Percentiles rank a stretch among this genome's conserved stretches.
Evolutionary conservation across 2,113 vertebrate genomes (phyloP).

Genomic region (Sander vitreus): DNA sequence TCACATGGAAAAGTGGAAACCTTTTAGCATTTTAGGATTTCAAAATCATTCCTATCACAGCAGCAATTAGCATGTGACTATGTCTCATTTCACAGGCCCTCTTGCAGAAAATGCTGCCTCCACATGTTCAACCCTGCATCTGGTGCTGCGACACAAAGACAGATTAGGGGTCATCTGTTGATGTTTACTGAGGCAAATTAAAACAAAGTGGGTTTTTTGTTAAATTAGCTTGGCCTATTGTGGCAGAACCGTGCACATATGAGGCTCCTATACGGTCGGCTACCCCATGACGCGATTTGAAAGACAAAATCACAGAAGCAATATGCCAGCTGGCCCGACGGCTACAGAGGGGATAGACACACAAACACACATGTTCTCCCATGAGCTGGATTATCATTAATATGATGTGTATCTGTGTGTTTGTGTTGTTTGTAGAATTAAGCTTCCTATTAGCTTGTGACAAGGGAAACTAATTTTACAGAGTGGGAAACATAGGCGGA

Average conservation of each 20-base stretch:
- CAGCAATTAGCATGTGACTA: slow-evolving; percentile 46
- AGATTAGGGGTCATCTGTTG: slow-evolving; percentile 68
- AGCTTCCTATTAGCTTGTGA: slow-evolving; percentile 31
- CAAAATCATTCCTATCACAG: slow-evolving; percentile 18
- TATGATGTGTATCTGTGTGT: slow-evolving; percentile 43
- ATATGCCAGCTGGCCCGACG: slow-evolving; percentile 51
- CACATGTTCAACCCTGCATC: slow-evolving; percentile 63
- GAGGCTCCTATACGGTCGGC: slow-evolving; percentile 12
- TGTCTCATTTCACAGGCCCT: slow-evolving; percentile 58
- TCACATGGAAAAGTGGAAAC: slow-evolving; percentile 4
- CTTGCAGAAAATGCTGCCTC: slow-evolving; percentile 65
- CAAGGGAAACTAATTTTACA: slow-evolving; percentile 55
- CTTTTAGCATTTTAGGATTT: slow-evolving; percentile 7
- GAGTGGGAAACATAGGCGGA: slow-evolving; percentile 42
- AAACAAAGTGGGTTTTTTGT: slow-evolving; percentile 51
- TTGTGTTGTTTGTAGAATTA: slow-evolving; percentile 57
- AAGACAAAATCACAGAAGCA: slow-evolving; percentile 28
- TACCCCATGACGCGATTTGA: not conserved
- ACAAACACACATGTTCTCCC: slow-evolving; percentile 40
- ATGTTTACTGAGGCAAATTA: slow-evolving; percentile 59
- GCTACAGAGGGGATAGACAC: slow-evolving; percentile 28
- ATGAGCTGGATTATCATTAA: slow-evolving; percentile 37
- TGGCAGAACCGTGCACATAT: slow-evolving; percentile 37
- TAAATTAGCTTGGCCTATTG: slow-evolving; percentile 49
- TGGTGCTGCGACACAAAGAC: slow-evolving; percentile 56